These are phyloP conservation scores for Hemithea aestivaria DNA, from an alignment of 2,888 invertebrate genomes.

Conservation along the genomic window DNA sequence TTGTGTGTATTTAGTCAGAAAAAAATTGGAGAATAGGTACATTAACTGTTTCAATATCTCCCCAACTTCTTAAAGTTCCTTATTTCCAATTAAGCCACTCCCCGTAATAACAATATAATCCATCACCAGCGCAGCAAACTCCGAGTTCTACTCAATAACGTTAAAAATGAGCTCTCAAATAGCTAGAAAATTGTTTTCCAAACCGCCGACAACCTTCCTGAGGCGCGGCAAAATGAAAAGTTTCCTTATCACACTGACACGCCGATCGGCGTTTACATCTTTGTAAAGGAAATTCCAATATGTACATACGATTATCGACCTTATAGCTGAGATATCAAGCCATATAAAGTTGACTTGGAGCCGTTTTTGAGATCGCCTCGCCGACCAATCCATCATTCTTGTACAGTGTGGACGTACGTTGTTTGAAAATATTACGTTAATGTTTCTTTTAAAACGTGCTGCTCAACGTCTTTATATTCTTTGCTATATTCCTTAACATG, in stretches of 20 bases:
- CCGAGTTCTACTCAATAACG: conserved; percentile 64
- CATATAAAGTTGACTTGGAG: conserved; percentile 30
- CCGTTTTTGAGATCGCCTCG: conserved; percentile 53
- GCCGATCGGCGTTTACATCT: conserved; percentile 75
- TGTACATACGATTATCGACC: conserved; percentile 56
- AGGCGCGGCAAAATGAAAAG: conserved; percentile 68
- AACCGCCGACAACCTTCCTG: conserved; percentile 40
- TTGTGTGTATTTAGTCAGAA: too few species aligned
- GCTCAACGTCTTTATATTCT: too few species aligned
- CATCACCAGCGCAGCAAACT: conserved; percentile 46
- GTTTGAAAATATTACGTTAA: conserved; percentile 2
- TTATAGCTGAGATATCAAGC: conserved; percentile 41
- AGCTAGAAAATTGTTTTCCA: conserved; percentile 70
- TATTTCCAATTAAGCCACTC: conserved; percentile 10
- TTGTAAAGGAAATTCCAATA: conserved; percentile 60
- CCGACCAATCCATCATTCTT: conserved; percentile 67
- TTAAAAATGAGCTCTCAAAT: conserved; percentile 68
- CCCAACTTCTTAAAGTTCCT: background rate
- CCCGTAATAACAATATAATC: conserved; percentile 39
- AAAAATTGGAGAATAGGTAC: too few species aligned
- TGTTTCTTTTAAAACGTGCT: background rate
- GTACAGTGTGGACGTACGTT: conserved; percentile 37
- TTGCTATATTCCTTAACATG: too few species aligned
- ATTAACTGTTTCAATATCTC: too few species aligned
- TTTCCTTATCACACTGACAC: conserved; percentile 74